Base-by-base conservation (phyloP, 1,140 invertebrate genomes). In the Cotesia chilonis region DNA sequence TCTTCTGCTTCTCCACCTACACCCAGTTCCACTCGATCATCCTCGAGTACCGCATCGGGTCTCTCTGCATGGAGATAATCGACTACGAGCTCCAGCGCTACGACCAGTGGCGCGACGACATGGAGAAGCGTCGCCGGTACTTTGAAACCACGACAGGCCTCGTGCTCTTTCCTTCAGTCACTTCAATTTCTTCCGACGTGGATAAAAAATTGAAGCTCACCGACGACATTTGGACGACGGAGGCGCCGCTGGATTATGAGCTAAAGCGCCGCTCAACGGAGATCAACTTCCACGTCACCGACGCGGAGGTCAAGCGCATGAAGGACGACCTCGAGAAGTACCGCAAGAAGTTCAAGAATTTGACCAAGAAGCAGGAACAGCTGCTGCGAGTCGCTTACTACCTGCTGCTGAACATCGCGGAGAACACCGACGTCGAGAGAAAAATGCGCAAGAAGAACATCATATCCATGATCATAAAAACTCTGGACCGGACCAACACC, bases 1-100 rank as follows among this genome's bases (percentile, higher is more conserved):
- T 99, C 87, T 97, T 98, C 82, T 98, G 96, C 83, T 98, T 99
- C 84, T 98, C 97, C 9, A 94, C 94, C n/a, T 99, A 98, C 83
- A 93, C 93, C 76, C 92, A 96, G 81, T 99, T 99, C 88, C 98
- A 99, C 85, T 91, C 92, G 51, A 92, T 98, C 9, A 94, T 99
- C 63, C 89, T 94, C 9, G 94, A 95, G 79, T 95, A 95, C 79
- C 96, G 96, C 88, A 95, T 97, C 84, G 97, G 97, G 6, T 98
- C 97, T 0, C 87, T 98, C 20, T 97, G 95, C 81, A 96, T 99
- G 92, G 96, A 97, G 86, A 94, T 99, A 60, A 92, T 99, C 69
- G 96, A 98, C 81, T 95, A 94, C 87, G 98, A 99, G 87, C 87
- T 99, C 38, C 92, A 92, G 79, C 91, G 97, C 66, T 96, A 96